Base-by-base conservation (phyloP, 2,888 invertebrate genomes). In the Drosophila kambysellisi region DNA sequence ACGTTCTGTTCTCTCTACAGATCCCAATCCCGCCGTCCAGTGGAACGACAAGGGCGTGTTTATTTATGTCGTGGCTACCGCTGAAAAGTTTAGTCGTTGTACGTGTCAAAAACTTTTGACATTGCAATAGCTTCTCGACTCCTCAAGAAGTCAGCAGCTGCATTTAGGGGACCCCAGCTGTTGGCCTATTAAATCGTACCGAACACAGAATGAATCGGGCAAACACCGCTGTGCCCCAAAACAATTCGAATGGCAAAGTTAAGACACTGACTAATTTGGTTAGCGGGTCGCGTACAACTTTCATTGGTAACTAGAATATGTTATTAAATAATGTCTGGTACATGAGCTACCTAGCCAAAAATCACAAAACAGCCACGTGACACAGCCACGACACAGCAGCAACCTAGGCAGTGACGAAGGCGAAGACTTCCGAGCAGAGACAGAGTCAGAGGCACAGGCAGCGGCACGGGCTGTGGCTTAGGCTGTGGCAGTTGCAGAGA, bases 31-130 rank as follows among this genome's bases (percentile, higher is more conserved):
- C 6, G 8, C 51, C 12, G 5, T 29, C 9, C 56, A 7, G 35
- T 39, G 61, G 46, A 73, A 73, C 63, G 65, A 77, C 77, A 58
- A 51, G 78, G 69, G 79, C 86, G 83, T 86, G 86, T 86, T 86
- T 86, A 83, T 83, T 81, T 86, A 80, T 83, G 82, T 82, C 71
- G 75, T 79, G 83, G 74, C 83, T 76, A 82, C 83, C 83, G 82
- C 85, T 85, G 77, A 85, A 85, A 86, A 83, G 76, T 82, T 86
- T 79, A 79, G 79, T 84, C 81, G 79, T 79, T 72, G 86, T 86
- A 86, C 86, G 86, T 86, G 86, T 86, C 83, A 86, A 83, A 85
- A 83, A 86, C 71, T 86, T 86, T 86, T 81, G 86, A 86, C 86
- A 86, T 79, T 85, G 82, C 82, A 82, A 79, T 82, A 77, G 77